Evolutionary conservation across 2,113 vertebrate species (phyloP).

Genomic region (Toxostoma redivivum): DNA sequence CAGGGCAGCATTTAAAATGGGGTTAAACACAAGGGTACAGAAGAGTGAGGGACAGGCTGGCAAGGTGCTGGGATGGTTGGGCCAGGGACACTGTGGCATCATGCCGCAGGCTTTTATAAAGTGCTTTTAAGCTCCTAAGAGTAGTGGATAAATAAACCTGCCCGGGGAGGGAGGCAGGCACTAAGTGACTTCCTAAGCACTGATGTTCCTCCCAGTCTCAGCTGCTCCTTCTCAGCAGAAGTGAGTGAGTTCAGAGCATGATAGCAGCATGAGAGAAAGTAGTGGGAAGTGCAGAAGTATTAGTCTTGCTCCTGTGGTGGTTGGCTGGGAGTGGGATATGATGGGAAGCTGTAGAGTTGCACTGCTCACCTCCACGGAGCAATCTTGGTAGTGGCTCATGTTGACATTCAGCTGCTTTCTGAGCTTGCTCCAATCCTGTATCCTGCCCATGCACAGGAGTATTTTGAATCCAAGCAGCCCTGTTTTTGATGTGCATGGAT

Average conservation of each 20-base stretch:
- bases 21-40: background rate
- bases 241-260: background rate
- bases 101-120: accelerated
- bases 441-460: background rate
- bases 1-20: background rate
- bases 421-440: accelerated
- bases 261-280: background rate
- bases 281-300: background rate
- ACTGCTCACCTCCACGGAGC: accelerated
- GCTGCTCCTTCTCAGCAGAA: background rate
- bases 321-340: accelerated
- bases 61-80: background rate
- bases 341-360: background rate
- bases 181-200: background rate
- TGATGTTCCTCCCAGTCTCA: background rate
- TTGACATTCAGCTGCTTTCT: background rate
- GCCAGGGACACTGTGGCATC: background rate
- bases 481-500: background rate
- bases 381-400: background rate
- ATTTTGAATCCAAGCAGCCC: background rate
- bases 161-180: background rate
- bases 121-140: background rate
- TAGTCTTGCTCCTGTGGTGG: background rate
- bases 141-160: background rate
- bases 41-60: background rate